Evolutionary conservation across 2,888 invertebrate species (phyloP).

Genomic region (Chaetogeoica ovagalla): DNA sequence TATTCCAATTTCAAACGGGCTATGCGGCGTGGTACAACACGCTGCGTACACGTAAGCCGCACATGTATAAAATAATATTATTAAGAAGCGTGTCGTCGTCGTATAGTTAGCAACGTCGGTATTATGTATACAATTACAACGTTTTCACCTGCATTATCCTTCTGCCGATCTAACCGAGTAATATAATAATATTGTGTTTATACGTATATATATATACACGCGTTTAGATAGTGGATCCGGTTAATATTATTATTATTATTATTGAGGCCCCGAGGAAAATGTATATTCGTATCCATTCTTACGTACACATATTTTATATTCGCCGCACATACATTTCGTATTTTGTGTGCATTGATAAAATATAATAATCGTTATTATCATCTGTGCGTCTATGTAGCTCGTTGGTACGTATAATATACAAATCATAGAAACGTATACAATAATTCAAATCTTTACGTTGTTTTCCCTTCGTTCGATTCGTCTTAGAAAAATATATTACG

Average conservation of each 20-base stretch:
- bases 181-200: neutral
- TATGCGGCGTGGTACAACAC: neutral
- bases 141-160: conserved; percentile 29
- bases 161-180: conserved; percentile 7
- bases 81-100: neutral
- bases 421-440: neutral
- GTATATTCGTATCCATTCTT: neutral
- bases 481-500: no score
- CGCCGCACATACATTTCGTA: neutral
- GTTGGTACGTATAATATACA: neutral
- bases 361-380: conserved; percentile 12
- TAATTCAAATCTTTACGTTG: neutral
- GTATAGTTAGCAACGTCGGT: conserved; percentile 9
- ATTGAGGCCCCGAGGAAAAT: conserved; percentile 19
- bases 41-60: no score
- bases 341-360: neutral
- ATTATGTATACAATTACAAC: conserved; percentile 12
- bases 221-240: conserved; percentile 27
- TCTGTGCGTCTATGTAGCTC: no score
- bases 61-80: no score
- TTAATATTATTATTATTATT: conserved; percentile 38
- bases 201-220: neutral
- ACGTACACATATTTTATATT: neutral
- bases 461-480: neutral
- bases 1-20: neutral